These are phyloP conservation scores for Phaethornis superciliosus DNA, from an alignment of 2,113 vertebrate species.

Conservation along the genomic window DNA sequence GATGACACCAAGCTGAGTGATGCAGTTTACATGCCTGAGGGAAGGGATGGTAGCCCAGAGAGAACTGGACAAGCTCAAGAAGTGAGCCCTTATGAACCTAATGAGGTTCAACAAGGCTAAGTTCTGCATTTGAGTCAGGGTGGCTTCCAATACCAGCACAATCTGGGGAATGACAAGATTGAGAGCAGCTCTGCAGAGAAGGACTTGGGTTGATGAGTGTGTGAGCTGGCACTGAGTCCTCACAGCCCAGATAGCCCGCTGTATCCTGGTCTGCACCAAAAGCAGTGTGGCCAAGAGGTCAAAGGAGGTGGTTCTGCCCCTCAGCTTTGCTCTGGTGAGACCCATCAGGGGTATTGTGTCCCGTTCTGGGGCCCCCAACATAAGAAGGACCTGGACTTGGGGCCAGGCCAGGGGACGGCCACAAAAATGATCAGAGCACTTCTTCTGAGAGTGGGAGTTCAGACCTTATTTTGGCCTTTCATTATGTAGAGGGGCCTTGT, in stretches of 20 bases:
- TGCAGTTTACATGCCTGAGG: neutral
- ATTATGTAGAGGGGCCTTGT: neutral
- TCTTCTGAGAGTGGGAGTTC: neutral
- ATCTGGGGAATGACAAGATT: neutral
- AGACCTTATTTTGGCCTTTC: neutral
- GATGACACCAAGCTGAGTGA: neutral
- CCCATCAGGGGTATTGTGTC: neutral
- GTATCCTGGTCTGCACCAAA: neutral
- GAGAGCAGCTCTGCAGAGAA: neutral
- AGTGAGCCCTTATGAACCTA: neutral
- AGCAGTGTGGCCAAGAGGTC: neutral
- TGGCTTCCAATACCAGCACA: fast-evolving
- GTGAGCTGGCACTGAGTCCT: fast-evolving
- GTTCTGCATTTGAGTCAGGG: neutral
- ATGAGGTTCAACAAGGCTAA: neutral
- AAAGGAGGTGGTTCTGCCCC: neutral
- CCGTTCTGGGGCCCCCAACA: neutral
- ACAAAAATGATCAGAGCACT: neutral
- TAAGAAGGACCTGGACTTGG: neutral
- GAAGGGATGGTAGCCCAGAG: neutral
- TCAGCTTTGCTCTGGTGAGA: neutral
- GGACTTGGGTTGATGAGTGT: neutral
- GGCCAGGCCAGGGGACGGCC: neutral
- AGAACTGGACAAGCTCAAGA: neutral
- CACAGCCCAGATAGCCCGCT: neutral